Conservation (phyloP, 2,888 invertebrate species). For the Perizoma affinitatum region DNA sequence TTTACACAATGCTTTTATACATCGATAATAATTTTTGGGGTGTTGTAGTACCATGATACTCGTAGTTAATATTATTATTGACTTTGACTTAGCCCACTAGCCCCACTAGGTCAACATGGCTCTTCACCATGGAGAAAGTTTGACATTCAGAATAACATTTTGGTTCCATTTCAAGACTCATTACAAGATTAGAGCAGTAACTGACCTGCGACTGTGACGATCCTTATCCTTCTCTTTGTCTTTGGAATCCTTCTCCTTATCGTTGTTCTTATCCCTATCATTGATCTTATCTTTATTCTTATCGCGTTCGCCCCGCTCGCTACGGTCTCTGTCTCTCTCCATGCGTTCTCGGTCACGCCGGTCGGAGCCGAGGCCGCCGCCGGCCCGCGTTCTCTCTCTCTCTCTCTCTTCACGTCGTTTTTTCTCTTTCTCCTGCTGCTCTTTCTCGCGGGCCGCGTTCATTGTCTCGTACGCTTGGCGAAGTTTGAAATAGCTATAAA, state of each 20-base stretch:
- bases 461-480: conserved; percentile 88
- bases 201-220: conserved; percentile 41
- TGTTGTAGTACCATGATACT: no score
- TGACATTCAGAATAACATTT: no score
- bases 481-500: conserved; percentile 85
- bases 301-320: conserved; percentile 45
- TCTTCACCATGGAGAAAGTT: no score
- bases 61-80: no score
- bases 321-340: conserved; percentile 69
- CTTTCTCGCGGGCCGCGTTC: conserved; percentile 84
- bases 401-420: conserved; percentile 76
- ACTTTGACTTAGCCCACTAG: no score
- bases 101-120: no score
- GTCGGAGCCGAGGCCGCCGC: conserved; percentile 72
- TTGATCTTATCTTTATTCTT: conserved; percentile 37
- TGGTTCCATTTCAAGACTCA: no score
- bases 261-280: conserved; percentile 24
- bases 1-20: no score
- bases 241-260: conserved; percentile 24
- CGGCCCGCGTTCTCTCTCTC: conserved; percentile 63
- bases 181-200: neutral
- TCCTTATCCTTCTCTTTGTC: conserved; percentile 34
- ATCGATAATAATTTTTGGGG: no score
- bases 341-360: conserved; percentile 73
- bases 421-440: conserved; percentile 84